phyloP scores from a whole-genome alignment of 2,113 vertebrate genomes.

The Chaetura pelagica region DNA sequence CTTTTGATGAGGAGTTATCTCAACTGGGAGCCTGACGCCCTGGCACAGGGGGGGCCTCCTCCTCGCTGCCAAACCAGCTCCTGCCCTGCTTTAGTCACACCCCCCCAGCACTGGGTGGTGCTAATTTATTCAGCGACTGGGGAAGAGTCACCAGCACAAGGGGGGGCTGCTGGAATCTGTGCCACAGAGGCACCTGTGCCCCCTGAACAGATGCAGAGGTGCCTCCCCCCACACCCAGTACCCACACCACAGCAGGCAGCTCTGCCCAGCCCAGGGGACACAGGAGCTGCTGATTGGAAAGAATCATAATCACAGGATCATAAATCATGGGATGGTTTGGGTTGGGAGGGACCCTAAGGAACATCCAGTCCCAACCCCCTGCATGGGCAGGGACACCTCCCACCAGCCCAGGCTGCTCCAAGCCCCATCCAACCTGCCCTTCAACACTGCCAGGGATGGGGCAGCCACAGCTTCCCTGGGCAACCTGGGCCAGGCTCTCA shows the following conservation, averaged over 20 bases:
- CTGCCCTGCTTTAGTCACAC: conserved; percentile 60
- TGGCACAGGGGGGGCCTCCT: neutral
- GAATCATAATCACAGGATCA: too few relatives aligned
- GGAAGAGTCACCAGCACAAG: conserved; percentile 23
- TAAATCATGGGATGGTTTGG: too few relatives aligned
- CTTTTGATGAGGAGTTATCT: neutral
- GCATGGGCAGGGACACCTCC: too few relatives aligned
- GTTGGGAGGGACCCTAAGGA: too few relatives aligned
- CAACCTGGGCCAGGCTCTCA: too few relatives aligned
- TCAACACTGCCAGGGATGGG: too few relatives aligned
- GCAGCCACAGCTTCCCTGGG: too few relatives aligned
- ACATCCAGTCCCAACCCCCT: too few relatives aligned
- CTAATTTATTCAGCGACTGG: conserved; percentile 34
- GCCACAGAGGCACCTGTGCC: neutral
- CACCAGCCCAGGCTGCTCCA: too few relatives aligned
- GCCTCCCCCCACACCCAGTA: neutral
- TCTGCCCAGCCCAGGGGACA: neutral
- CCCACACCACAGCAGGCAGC: neutral
- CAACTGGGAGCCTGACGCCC: neutral
- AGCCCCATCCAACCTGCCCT: too few relatives aligned
- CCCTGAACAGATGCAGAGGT: neutral
- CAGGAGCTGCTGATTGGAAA: neutral
- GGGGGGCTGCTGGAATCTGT: neutral
- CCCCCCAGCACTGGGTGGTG: neutral
- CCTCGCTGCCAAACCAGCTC: conserved; percentile 1